phyloP scores from a whole-genome alignment of 1,140 invertebrate species.

The Bradynema listronoti region DNA sequence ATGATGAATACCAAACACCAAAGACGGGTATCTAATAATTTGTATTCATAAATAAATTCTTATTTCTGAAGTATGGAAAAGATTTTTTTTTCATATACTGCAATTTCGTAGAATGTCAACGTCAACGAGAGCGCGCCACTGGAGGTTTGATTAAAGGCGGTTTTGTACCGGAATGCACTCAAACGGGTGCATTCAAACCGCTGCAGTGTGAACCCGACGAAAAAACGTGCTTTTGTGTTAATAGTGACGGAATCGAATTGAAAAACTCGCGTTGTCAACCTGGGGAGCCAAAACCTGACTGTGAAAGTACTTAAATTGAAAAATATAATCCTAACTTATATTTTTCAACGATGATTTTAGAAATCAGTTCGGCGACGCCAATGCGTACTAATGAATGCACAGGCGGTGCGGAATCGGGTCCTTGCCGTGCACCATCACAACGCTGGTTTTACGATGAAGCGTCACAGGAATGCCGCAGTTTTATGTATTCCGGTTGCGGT shows the following conservation, averaged over 20 bases:
- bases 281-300: constrained; percentile 44
- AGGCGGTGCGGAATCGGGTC: constrained; percentile 34
- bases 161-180: constrained; percentile 48
- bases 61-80: constrained; percentile 11
- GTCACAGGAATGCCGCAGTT: constrained; percentile 35
- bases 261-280: constrained; percentile 46
- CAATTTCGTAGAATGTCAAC: constrained; percentile 40
- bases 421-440: constrained; percentile 33
- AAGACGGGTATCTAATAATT: constrained; percentile 15
- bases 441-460: constrained; percentile 48
- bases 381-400: constrained; percentile 44
- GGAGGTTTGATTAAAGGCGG: constrained; percentile 36
- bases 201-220: constrained; percentile 52
- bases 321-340: background rate
- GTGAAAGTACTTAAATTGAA: constrained; percentile 37
- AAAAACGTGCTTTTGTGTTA: constrained; percentile 52
- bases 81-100: background rate
- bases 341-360: constrained; percentile 15
- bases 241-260: constrained; percentile 49
- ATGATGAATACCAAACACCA: background rate
- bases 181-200: constrained; percentile 39
- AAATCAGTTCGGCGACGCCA: constrained; percentile 35
- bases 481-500: constrained; percentile 56
- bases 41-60: background rate
- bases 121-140: constrained; percentile 33